Evolutionary conservation across 2,888 invertebrate genomes (phyloP), one percentile per base, ranked within the genome.

Genomic region (Hermodice carunculata): DNA sequence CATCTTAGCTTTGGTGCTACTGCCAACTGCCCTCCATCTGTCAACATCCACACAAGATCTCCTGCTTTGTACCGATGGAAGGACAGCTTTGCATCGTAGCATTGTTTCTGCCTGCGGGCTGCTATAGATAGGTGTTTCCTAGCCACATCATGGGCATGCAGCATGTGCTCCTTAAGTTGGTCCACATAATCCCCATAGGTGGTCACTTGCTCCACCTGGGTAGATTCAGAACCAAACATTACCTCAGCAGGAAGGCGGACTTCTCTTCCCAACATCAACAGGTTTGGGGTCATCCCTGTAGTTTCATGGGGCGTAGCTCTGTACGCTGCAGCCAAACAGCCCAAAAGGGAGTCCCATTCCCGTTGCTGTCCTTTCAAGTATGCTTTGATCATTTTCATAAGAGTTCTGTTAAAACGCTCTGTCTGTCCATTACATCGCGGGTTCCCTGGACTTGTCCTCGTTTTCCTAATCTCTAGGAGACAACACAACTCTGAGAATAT

Each of bases 331-430:
- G 69, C 60, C 4, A 71, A 28, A 22, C 32, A 65, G 11, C 52
- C 51, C 5, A 71, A 43, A 26, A 66, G 34, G 5, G 61, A n/a
- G 48, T 73, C 71, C 73, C 69, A 70, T 14, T 69, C 64, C 17
- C 22, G 22, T 29, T 65, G 65, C 4, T 65, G 65, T 0, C 40
- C 61, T 1, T 22, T 11, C 1, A 68, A 14, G 37, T 69, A 71
- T n/a, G 66, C 57, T 44, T 37, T 63, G 5, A 72, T 63, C 67
- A 70, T 68, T 11, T 52, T 31, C 1, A 67, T 8, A 2, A 72
- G 49, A 8, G 67, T 66, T 3, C 64, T 28, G 37, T 68, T 72
- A 40, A 67, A 67, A 26, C 72, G 52, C 37, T 72, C 69, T 0
- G 29, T 14, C 42, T 66, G 62, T 1, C 71, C 66, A 54, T 70